phyloP scores from a whole-genome alignment of 2,888 invertebrate genomes.

The Hipparchia semele region DNA sequence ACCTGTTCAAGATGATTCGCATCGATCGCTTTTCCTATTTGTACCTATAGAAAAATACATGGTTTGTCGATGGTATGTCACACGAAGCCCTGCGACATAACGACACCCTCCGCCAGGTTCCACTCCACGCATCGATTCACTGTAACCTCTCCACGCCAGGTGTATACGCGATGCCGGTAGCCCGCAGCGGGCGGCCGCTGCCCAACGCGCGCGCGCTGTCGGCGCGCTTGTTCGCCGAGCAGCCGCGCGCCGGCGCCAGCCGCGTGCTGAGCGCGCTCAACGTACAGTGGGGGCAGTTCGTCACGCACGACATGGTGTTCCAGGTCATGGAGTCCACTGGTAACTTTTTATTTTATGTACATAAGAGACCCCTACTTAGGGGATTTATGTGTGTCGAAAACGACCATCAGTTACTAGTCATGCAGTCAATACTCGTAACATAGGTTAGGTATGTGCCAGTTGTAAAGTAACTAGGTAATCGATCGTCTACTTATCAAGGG shows the following conservation, averaged over 20 bases:
- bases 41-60: too few species aligned
- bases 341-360: conserved; percentile 41
- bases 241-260: conserved; percentile 69
- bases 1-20: too few species aligned
- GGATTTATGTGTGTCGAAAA: too few species aligned
- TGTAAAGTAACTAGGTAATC: background rate
- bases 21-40: too few species aligned
- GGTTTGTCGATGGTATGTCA: too few species aligned
- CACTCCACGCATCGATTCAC: background rate
- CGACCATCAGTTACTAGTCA: too few species aligned
- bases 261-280: conserved; percentile 81
- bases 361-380: too few species aligned
- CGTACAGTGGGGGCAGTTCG: conserved; percentile 89
- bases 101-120: background rate
- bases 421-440: too few species aligned
- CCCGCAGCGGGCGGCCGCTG: conserved; percentile 78
- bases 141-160: conserved; percentile 47
- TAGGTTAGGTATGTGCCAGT: too few species aligned
- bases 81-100: too few species aligned
- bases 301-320: conserved; percentile 87
- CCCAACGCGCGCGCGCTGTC: conserved; percentile 87
- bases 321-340: conserved; percentile 84
- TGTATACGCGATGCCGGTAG: conserved; percentile 79
- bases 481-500: too few species aligned
- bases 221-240: conserved; percentile 81